phyloP scores from a whole-genome alignment of 2,888 invertebrate genomes.

The Temnothorax rugatulus region DNA sequence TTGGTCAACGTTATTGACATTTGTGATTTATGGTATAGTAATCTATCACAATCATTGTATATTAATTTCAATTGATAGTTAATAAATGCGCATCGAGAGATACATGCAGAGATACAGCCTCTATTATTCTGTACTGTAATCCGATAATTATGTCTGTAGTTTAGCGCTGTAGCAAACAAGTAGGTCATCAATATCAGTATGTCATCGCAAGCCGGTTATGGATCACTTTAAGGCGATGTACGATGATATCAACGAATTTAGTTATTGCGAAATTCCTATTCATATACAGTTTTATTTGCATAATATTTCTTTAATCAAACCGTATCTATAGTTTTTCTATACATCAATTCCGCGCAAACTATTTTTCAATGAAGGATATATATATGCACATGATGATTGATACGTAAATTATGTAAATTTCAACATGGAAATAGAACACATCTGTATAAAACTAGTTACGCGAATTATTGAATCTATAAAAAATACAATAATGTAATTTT shows the following conservation, averaged over 20 bases:
- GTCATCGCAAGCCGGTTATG: slow-evolving; percentile 32
- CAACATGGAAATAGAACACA: background rate
- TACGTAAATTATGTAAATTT: background rate
- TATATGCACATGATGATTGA: background rate
- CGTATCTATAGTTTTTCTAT: background rate
- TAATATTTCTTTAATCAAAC: background rate
- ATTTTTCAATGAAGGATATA: background rate
- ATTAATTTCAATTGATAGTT: slow-evolving; percentile 49
- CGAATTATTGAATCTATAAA: background rate
- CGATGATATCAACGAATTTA: background rate
- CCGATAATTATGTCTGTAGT: slow-evolving; percentile 27
- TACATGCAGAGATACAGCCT: background rate
- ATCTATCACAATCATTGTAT: slow-evolving; percentile 38
- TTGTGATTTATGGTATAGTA: slow-evolving; percentile 23
- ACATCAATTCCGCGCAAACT: background rate
- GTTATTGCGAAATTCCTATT: background rate
- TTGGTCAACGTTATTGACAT: background rate
- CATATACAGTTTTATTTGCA: background rate
- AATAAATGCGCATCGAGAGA: slow-evolving; percentile 30
- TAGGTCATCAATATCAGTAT: slow-evolving; percentile 41
- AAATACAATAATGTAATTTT: background rate
- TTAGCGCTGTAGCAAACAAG: slow-evolving; percentile 6
- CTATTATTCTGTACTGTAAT: slow-evolving; percentile 27
- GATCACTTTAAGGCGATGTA: slow-evolving; percentile 22
- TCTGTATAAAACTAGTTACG: background rate